Percentiles rank a stretch among this genome's conserved stretches.
Conservation (phyloP, 2,888 invertebrate genomes). For the Eupithecia dodoneata region DNA sequence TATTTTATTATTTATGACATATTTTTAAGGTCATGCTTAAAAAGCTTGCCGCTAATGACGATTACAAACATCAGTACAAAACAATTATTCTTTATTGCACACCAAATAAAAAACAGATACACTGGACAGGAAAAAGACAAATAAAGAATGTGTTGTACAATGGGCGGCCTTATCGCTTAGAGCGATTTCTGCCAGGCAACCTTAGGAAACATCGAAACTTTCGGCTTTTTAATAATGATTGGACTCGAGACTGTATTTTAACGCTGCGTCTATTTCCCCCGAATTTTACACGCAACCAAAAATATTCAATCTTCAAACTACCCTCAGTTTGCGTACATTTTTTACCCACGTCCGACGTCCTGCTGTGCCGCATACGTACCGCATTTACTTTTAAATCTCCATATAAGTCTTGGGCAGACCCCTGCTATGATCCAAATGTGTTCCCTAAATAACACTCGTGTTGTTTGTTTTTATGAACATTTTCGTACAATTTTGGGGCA, state of each 20-base stretch:
- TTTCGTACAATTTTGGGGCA: neutral
- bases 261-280: neutral
- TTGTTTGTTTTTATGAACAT: neutral
- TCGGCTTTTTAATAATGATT: neutral
- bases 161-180: no score
- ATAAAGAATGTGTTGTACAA: no score
- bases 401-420: constrained; percentile 37
- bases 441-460: neutral
- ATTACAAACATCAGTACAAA: no score
- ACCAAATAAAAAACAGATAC: no score
- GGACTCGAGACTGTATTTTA: neutral
- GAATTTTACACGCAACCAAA: neutral
- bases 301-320: constrained; percentile 32
- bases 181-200: no score
- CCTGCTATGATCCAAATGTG: constrained; percentile 17
- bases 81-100: no score
- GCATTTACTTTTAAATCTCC: constrained; percentile 46
- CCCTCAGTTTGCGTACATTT: constrained; percentile 23
- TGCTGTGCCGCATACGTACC: constrained; percentile 51
- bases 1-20: no score
- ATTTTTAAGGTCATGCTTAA: no score
- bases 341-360: constrained; percentile 33
- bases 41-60: no score
- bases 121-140: no score
- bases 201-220: neutral